Base-by-base conservation (phyloP, 1,140 invertebrate genomes). In the Bradynema listronoti region DNA sequence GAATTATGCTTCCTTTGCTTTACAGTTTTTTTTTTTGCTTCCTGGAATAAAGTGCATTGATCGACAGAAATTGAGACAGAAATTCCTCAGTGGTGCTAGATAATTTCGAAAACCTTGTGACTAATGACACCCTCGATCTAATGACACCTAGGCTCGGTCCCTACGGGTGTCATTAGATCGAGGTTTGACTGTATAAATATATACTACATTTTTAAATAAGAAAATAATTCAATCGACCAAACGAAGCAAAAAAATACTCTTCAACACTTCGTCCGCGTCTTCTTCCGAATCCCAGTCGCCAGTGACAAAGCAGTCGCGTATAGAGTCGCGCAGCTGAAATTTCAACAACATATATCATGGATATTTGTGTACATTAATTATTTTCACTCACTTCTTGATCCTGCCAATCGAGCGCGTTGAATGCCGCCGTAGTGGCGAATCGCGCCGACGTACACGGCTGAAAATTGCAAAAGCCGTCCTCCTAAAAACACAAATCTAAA, bases 271-370 rank as follows among this genome's bases (percentile, higher is more conserved):
- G 87, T 85, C 32, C 87, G 83, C 58, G 0, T 91, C 92, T 83
- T 96, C 90, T 53, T 85, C 85, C 30, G 88, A 85, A 68, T 88
- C 88, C 88, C 92, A 94, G 75, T 91, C 89, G 1, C 92, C 92
- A 56, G 92, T 96, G 0, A 96, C 89, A 82, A 97, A 98, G 78
- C 86, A 88, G 81, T 96, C 90, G 43, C 83, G 82, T 43, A 97
- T 85, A n/a, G 83, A 79, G n/a, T 83, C 78, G 25, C 75, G 62
- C 14, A 83, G 59, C 83, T 81, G 46, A 57, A 65, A 3, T 46
- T 63, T 4, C 62, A 25, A 65, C 30, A 63, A 19, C 6, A 6
- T 3, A 53, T 30, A n/a, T 41, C 24, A 1, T 43, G 6, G 11
- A 55, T 0, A 36, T 7, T 25, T 29, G 14, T 63, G 27, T 1